phyloP scores from a whole-genome alignment of 2,797 vertebrate species.

The Petrocephalus schoutedeni region DNA sequence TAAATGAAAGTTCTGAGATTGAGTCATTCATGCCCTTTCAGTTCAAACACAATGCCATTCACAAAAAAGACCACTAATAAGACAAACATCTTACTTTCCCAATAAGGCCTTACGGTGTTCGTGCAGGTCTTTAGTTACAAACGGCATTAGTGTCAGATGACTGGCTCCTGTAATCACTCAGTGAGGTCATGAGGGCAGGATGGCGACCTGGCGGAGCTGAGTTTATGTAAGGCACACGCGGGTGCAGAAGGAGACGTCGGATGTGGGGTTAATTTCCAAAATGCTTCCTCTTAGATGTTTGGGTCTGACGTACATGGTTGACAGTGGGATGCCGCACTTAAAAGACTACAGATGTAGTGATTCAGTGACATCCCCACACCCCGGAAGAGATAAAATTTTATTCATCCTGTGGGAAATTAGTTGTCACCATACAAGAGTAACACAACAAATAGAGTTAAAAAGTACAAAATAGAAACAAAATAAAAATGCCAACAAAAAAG shows the following conservation, averaged over 20 bases:
- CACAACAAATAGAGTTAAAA: not conserved
- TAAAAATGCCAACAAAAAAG: not conserved
- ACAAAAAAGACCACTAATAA: not conserved
- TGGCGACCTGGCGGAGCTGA: not conserved
- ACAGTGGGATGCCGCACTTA: not conserved
- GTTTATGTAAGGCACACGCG: not conserved
- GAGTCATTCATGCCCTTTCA: not conserved
- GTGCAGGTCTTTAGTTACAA: not conserved
- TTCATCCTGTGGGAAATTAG: not conserved
- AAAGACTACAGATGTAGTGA: conserved; percentile 8
- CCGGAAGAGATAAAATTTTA: not conserved
- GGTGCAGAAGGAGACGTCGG: not conserved
- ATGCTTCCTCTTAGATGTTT: not conserved
- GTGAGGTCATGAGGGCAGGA: not conserved
- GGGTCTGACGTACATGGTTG: not conserved
- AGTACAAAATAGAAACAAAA: not conserved
- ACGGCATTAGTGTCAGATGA: not conserved
- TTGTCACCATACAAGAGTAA: not conserved
- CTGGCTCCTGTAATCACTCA: not conserved
- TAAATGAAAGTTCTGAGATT: not conserved
- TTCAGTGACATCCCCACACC: not conserved
- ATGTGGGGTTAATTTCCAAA: not conserved
- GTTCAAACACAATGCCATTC: not conserved
- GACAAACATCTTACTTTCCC: not conserved
- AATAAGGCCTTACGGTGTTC: not conserved